These are phyloP conservation scores for Coracias cyanogaster DNA, from an alignment of 2,797 vertebrate species.

Conservation along the genomic window DNA sequence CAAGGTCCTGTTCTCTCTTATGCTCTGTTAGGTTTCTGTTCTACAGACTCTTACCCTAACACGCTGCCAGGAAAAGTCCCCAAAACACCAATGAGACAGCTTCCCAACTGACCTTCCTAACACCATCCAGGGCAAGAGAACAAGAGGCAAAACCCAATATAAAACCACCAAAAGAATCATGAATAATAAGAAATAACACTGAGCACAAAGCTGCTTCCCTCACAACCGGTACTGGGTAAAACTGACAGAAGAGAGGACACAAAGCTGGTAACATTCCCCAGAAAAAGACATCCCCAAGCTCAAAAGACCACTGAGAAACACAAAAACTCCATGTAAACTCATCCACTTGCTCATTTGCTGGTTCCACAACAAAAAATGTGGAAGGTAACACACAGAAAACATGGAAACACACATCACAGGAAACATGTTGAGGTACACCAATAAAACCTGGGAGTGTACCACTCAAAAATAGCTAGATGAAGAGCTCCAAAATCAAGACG, in stretches of 20 bases:
- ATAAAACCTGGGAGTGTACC: accelerated
- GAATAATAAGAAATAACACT: not conserved
- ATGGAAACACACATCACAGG: not conserved
- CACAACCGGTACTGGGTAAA: not conserved
- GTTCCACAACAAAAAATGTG: not conserved
- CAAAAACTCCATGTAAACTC: not conserved
- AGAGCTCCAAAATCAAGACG: not conserved
- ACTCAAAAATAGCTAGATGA: not conserved
- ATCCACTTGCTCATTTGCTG: not conserved
- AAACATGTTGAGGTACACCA: not conserved
- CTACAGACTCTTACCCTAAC: not conserved
- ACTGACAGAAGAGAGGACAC: not conserved
- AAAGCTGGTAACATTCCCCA: not conserved
- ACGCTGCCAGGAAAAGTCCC: not conserved
- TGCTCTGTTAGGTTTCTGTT: not conserved
- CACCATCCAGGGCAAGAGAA: not conserved
- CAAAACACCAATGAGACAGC: not conserved
- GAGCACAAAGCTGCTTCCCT: not conserved
- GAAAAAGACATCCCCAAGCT: not conserved
- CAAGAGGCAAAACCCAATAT: not conserved
- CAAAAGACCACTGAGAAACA: not conserved
- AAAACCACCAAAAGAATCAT: not conserved
- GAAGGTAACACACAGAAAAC: not conserved
- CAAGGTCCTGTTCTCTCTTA: not conserved
- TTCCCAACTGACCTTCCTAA: not conserved